Percentiles rank a stretch among this genome's conserved stretches.
phyloP scores from a whole-genome alignment of 2,888 invertebrate genomes.

The Lithophane socia region DNA sequence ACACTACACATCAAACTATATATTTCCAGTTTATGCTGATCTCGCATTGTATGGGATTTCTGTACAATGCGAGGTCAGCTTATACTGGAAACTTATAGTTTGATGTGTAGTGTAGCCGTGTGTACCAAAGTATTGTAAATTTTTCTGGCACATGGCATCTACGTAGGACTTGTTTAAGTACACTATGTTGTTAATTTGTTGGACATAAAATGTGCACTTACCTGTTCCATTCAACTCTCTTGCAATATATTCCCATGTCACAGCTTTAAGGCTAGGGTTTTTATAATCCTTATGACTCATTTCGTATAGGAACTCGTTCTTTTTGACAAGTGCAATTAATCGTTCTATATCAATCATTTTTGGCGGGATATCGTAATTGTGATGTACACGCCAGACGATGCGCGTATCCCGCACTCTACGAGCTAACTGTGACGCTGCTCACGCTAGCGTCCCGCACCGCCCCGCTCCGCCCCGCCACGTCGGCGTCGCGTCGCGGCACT shows the following conservation, averaged over 20 bases:
- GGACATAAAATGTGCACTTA: conserved; percentile 51
- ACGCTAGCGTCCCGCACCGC: conserved; percentile 58
- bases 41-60: no score
- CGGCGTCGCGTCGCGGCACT: conserved; percentile 13
- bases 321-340: conserved; percentile 60
- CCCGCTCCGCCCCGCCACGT: conserved; percentile 43
- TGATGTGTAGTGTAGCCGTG: no score
- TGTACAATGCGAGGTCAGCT: no score
- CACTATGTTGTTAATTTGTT: background rate
- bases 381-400: conserved; percentile 27
- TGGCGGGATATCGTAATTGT: conserved; percentile 26
- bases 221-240: conserved; percentile 61
- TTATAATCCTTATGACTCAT: conserved; percentile 63
- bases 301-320: conserved; percentile 61
- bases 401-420: conserved; percentile 45
- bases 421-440: conserved; percentile 51
- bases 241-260: conserved; percentile 63
- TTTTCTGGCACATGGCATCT: background rate
- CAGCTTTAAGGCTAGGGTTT: conserved; percentile 59
- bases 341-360: conserved; percentile 60
- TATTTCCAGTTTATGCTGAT: no score
- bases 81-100: no score
- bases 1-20: no score
- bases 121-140: background rate
- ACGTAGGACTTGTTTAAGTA: background rate